Evolutionary conservation across 2,888 invertebrate genomes (phyloP), one percentile per base, ranked within the genome.

Genomic region (Perizoma affinitatum): DNA sequence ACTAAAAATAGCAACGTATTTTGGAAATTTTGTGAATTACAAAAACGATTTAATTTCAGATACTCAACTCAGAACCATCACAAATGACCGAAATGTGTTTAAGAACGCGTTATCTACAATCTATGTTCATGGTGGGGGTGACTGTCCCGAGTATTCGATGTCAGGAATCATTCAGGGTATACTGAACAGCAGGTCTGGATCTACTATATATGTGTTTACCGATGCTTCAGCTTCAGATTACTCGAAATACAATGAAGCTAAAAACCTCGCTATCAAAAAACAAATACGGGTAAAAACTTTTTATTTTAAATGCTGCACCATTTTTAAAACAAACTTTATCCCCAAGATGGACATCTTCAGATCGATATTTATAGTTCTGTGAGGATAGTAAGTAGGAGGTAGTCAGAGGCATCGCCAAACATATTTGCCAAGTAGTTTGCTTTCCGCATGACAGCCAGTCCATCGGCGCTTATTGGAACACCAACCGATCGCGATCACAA

Each of bases 201-300:
- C 90, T 0, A 75, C 75, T 4, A 38, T 90, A 0, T 89, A 84
- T 55, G 84, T 89, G 0, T 86, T 86, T n/a, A 89, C 88, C 6
- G 89, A 90, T 53, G 89, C 88, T 0, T 72, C 82, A 0, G 83
- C 89, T 0, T 73, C 76, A 33, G 89, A 89, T 52, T 54, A 69
- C 5, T 0, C 3, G 0, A 59, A 61, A 22, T 74, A 69, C 49
- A 75, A 79, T 4, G 57, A 61, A 36, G 75, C 87, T 2, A 77
- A 79, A 61, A 78, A 69, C 36, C 65, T 84, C 1, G 79, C 86
- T 0, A 70, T 69, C 1, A 78, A 70, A 35, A 83, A 83, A 63
- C 73, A 76, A 8, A 74, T 73, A 56, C 83, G 85, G 80, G 87
- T 86, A 65, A 63, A 11, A 34, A n/a, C 6, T n/a, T 42, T 33